Base-by-base conservation (phyloP, 2,113 vertebrate species). In the Scalopus aquaticus region DNA sequence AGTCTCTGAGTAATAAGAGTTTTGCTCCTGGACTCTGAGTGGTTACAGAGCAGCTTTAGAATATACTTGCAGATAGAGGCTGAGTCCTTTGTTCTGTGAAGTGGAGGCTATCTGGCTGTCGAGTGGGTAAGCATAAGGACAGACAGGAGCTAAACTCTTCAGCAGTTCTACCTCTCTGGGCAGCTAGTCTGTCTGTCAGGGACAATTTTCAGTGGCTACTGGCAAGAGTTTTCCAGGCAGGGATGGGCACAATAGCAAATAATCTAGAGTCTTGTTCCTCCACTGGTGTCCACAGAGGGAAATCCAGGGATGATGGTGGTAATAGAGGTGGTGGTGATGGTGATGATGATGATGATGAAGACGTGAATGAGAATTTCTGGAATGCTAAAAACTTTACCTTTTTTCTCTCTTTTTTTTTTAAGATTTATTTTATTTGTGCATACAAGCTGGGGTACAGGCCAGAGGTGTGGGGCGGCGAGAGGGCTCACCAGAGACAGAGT, bases 301-400 rank as follows among this genome's bases (percentile, higher is more conserved):
- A 28, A 72, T 22, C 0, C 3, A n/a, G 32, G 16, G 26, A 8
- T n/a, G 32, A 32, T 8, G 54, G 2, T 2, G 28, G 6, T 9
- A 44, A 5, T n/a, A 17, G 1, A 17, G 44, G 4, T 6, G 49
- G 0, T 5, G 17, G 1, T n/a, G 73, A 6, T 39, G 49, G 1
- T 51, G 60, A 22, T 24, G 19, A 4, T 30, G 56, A 32, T 4
- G 13, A 2, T 51, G 60, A 4, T 10, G n/a, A 10, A 20, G 74
- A 17, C 5, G 6, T 65, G n/a, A 10, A 30, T 56, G 60, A 2
- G 2, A 24, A 20, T 49, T 65, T 78, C 37, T 37, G 22, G 15
- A 17, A 10, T 24, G 4, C 49, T n/a, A 54, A 24, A 15, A 30
- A 77, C 37, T 76, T 58, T 65, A 39, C 11, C 1, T 26, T 42